Percentiles rank a stretch among this genome's conserved stretches.
phyloP scores from a whole-genome alignment of 2,888 invertebrate genomes.

The Heliconius cydno region DNA sequence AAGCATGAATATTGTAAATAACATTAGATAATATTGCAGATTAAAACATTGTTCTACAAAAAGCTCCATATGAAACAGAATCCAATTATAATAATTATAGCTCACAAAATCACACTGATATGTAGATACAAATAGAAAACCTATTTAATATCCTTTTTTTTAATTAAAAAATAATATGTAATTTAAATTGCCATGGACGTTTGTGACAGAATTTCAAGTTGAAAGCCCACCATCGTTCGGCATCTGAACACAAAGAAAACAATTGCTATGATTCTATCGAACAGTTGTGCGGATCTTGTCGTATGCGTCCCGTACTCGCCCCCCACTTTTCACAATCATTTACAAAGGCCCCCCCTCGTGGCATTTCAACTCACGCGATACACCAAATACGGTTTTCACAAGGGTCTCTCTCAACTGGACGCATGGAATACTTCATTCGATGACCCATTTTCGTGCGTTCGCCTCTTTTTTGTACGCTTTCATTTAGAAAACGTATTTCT shows the following conservation, averaged over 20 bases:
- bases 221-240: slow-evolving; percentile 43
- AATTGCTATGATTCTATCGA: slow-evolving; percentile 55
- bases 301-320: slow-evolving; percentile 52
- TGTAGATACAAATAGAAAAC: too few species aligned
- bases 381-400: slow-evolving; percentile 49
- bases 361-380: slow-evolving; percentile 39
- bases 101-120: too few species aligned
- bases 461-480: slow-evolving; percentile 62
- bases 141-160: too few species aligned
- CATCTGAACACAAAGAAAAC: slow-evolving; percentile 56
- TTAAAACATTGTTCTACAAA: too few species aligned
- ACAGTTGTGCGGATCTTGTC: slow-evolving; percentile 57
- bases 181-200: slow-evolving; percentile 11
- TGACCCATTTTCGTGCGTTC: slow-evolving; percentile 69
- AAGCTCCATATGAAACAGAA: too few species aligned
- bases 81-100: too few species aligned
- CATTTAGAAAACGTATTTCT: slow-evolving; percentile 60
- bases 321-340: slow-evolving; percentile 48
- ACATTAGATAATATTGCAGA: too few species aligned
- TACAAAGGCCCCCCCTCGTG: slow-evolving; percentile 39
- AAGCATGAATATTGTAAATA: too few species aligned
- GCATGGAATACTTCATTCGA: slow-evolving; percentile 61
- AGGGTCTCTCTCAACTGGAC: slow-evolving; percentile 54
- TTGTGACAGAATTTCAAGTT: slow-evolving; percentile 39
- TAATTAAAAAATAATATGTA: too few species aligned